Evolutionary conservation across 2,113 vertebrate genomes (phyloP).

Genomic region (Pheucticus melanocephalus): DNA sequence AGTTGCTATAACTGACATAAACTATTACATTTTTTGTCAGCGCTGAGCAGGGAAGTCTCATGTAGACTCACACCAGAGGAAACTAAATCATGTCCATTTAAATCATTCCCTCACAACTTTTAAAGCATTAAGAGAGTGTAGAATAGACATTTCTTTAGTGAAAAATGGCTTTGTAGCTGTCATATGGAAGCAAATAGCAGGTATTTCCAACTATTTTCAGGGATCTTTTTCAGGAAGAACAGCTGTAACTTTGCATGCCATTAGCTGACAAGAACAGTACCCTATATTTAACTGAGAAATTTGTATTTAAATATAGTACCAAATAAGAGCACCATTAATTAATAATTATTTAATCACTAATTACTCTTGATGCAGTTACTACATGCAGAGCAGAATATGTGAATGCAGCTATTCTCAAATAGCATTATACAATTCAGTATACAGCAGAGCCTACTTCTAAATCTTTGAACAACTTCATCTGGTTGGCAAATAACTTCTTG

Average conservation of each 20-base stretch:
- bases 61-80: not conserved
- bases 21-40: not conserved
- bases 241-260: not conserved
- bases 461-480: not conserved
- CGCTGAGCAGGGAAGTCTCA: not conserved
- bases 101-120: not conserved
- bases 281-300: not conserved
- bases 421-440: not conserved
- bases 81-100: not conserved
- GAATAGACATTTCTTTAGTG: not conserved
- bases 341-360: not conserved
- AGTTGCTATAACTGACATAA: not conserved
- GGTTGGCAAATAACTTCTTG: not conserved
- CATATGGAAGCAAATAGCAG: not conserved
- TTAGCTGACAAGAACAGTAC: not conserved
- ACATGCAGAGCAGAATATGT: not conserved
- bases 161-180: not conserved
- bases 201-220: not conserved
- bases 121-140: not conserved
- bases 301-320: not conserved
- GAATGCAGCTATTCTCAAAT: not conserved
- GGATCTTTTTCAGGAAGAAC: not conserved
- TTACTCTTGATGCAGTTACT: not conserved
- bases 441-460: not conserved
- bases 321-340: not conserved